These are phyloP conservation scores for Coptodon bakossiorum DNA, from an alignment of 2,113 vertebrate genomes.

Conservation along the genomic window DNA sequence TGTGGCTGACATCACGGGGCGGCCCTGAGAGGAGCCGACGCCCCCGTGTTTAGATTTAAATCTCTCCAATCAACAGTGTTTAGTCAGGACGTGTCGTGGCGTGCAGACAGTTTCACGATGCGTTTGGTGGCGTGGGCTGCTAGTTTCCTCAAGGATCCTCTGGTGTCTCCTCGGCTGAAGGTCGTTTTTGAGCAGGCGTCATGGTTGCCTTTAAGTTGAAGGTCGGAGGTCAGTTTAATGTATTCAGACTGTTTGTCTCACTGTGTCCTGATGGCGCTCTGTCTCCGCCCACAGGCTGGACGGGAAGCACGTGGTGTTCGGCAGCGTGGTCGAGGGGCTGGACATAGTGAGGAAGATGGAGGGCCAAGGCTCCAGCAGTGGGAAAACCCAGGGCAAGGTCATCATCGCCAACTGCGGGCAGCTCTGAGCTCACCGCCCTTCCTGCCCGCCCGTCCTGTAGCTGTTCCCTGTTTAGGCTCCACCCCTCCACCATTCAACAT, in stretches of 20 bases:
- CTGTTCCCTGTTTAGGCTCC: not conserved
- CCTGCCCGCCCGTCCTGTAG: not conserved
- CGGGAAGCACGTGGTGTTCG: slow-evolving; percentile 95
- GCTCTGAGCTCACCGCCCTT: slow-evolving; percentile 58
- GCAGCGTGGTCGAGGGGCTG: slow-evolving; percentile 78
- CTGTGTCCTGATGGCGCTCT: not conserved
- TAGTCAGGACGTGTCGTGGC: fast-evolving
- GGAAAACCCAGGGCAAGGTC: slow-evolving; percentile 76
- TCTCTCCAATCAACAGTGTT: not conserved
- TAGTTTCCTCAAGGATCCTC: not conserved
- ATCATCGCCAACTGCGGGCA: slow-evolving; percentile 80
- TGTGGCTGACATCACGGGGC: not conserved
- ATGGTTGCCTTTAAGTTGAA: not conserved
- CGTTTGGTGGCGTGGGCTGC: not conserved
- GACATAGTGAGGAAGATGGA: slow-evolving; percentile 77
- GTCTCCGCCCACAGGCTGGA: slow-evolving; percentile 78
- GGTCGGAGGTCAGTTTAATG: not conserved
- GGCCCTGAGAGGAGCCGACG: not conserved
- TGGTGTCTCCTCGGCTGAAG: not conserved
- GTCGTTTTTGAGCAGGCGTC: not conserved
- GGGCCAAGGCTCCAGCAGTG: slow-evolving; percentile 50
- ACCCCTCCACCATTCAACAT: slow-evolving; percentile 43
- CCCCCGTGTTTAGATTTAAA: fast-evolving
- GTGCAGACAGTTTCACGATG: not conserved
- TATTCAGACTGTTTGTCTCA: not conserved